These are phyloP conservation scores for Stenchaetothrips biformis DNA, from an alignment of 2,888 invertebrate genomes.

Conservation along the genomic window DNA sequence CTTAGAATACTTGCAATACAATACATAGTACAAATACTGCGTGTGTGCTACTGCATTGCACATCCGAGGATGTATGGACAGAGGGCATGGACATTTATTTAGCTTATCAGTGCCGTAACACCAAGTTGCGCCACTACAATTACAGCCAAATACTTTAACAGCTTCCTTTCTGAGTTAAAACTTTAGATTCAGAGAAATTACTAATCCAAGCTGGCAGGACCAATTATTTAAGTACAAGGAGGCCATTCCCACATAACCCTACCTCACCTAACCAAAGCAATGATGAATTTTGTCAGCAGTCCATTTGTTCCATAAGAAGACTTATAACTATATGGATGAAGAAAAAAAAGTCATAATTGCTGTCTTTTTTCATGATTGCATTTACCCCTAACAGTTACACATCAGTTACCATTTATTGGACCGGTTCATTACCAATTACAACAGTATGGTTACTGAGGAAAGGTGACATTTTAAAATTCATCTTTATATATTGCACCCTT, in stretches of 20 bases:
- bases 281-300: not conserved
- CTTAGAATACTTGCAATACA: conserved; percentile 17
- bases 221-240: conserved; percentile 11
- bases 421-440: conserved; percentile 18
- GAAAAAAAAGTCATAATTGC: not conserved
- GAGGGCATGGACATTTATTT: conserved; percentile 18
- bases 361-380: conserved; percentile 8
- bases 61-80: conserved; percentile 10
- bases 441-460: conserved; percentile 3
- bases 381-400: not conserved
- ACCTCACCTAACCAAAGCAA: conserved; percentile 1
- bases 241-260: conserved; percentile 4
- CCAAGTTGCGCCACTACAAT: conserved; percentile 20
- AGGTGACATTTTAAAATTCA: not conserved
- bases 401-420: conserved; percentile 16
- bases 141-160: conserved; percentile 9
- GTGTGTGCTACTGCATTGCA: conserved; percentile 16
- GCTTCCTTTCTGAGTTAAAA: not conserved
- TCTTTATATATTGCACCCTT: not conserved
- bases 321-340: conserved; percentile 17
- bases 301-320: conserved; percentile 21
- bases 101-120: conserved; percentile 15
- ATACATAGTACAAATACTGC: conserved; percentile 29
- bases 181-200: not conserved
- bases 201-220: conserved; percentile 6